Conservation (phyloP, 2,888 invertebrate genomes). For the Oithona nana region DNA sequence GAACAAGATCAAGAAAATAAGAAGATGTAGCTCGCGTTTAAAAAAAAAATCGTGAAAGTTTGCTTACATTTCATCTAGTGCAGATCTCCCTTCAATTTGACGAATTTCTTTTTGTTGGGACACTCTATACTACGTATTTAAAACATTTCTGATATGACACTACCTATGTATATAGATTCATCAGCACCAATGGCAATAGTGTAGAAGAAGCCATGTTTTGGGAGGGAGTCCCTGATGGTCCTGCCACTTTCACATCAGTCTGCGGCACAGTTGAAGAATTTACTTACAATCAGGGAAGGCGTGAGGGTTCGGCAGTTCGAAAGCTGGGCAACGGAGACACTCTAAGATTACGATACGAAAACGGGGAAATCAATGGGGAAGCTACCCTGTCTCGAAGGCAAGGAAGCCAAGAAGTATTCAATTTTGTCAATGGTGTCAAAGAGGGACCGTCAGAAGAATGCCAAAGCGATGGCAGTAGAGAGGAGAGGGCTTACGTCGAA, state of each 20-base stretch:
- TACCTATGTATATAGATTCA: background rate
- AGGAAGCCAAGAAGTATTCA: background rate
- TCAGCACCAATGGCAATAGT: background rate
- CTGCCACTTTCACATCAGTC: background rate
- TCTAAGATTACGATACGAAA: background rate
- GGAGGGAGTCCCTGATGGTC: background rate
- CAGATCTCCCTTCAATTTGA: no score
- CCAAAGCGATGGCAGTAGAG: background rate
- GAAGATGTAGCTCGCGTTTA: no score
- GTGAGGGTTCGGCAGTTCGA: background rate
- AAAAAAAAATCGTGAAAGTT: no score
- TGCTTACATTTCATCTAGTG: no score
- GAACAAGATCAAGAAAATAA: no score
- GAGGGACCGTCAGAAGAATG: slow-evolving; percentile 2
- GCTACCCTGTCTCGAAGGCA: background rate
- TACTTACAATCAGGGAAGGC: background rate
- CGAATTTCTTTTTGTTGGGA: no score
- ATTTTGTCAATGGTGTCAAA: slow-evolving; percentile 2
- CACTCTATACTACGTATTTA: no score
- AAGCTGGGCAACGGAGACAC: background rate
- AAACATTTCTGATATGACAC: no score
- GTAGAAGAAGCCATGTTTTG: background rate
- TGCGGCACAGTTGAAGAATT: background rate
- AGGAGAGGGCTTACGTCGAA: background rate
- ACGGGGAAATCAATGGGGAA: background rate